phyloP scores from a whole-genome alignment of 2,797 vertebrate species.

The Crocodylus rhombifer region DNA sequence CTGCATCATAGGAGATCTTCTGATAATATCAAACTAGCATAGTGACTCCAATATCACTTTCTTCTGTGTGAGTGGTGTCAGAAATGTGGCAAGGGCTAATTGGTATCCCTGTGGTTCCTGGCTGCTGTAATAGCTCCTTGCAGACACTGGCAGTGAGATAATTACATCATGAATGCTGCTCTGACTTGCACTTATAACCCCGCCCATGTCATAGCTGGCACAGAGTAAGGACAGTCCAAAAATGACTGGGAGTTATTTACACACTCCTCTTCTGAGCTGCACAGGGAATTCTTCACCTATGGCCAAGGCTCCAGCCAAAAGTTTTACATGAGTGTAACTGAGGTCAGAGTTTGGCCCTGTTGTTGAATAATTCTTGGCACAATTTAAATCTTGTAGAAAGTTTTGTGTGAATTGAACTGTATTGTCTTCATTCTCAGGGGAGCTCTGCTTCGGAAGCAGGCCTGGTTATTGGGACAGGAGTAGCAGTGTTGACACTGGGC shows the following conservation, averaged over 20 bases:
- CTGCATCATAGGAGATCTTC: background rate
- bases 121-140: slow-evolving; percentile 10
- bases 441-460: background rate
- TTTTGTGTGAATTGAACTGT: background rate
- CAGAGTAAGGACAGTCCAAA: background rate
- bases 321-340: background rate
- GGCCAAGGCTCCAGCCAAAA: background rate
- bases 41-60: background rate
- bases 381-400: background rate
- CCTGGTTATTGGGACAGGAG: background rate
- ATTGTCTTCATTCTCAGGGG: background rate
- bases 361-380: background rate
- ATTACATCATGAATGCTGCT: background rate
- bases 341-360: background rate
- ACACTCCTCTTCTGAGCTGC: background rate
- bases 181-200: background rate
- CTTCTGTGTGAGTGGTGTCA: background rate
- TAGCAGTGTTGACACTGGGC: background rate
- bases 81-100: fast-evolving
- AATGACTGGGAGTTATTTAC: background rate
- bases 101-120: background rate
- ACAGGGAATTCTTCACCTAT: background rate
- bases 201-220: background rate
- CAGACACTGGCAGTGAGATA: slow-evolving; percentile 9
- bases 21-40: fast-evolving